Base-by-base conservation (phyloP, 2,888 invertebrate genomes). In the Eudasyphora cyanicolor region DNA sequence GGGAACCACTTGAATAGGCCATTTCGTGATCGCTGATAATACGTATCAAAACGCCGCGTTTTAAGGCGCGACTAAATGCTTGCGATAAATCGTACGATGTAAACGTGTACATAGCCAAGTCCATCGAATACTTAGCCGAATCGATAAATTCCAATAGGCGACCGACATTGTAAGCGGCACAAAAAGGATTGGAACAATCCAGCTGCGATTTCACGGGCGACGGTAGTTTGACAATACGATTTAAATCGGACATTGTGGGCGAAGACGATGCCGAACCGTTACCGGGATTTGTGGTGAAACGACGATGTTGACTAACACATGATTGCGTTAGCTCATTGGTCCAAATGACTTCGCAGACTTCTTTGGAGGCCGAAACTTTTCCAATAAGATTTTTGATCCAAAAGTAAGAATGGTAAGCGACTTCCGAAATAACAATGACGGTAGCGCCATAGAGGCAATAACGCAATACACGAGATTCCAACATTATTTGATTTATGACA, bases 31-130 rank as follows among this genome's bases (percentile, higher is more conserved):
- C 92, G 60, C 86, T 87, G 54, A 92, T 87, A 6, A 91, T 79
- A 7, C 92, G 88, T 12, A 91, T 73, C 0, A 54, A 42, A 0
- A 92, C 87, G 57, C 89, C 89, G 0, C 91, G 89, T 5, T 79
- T 60, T 1, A 87, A 12, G 0, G 91, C 91, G 6, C 87, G 87
- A 17, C 76, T 19, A 0, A 91, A 69, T 0, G 89, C 88, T 0
- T 82, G 38, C 38, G 82, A 78, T 1, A 91, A 12, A 3, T 86
- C 83, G 1, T 54, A 0, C 3, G 88, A 85, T 0, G 90, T 89
- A 49, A 92, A 89, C 2, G 89, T 90, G 42, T 91, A 91, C 79
- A 91, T 90, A 7, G 90, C 89, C n/a, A 90, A 70, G 78, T 92
- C 92, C 12, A 91, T 89, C 12, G 87, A 87, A 80, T 89, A 88